Conservation (phyloP, 2,113 vertebrate species). For the Otolemur garnettii region DNA sequence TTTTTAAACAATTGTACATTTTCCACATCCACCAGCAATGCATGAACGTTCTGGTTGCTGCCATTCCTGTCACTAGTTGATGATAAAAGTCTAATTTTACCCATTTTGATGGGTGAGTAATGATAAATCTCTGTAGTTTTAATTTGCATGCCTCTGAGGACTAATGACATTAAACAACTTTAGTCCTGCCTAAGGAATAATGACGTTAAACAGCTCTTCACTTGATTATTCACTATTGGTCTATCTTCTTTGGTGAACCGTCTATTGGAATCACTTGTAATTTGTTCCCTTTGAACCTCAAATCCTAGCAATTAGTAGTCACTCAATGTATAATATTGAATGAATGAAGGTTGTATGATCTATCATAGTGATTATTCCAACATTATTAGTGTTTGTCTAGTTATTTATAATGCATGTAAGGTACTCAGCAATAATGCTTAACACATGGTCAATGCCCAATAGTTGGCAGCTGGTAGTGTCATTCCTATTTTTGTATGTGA, state of each 20-base stretch:
- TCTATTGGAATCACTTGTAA: neutral
- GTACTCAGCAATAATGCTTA: neutral
- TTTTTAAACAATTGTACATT: neutral
- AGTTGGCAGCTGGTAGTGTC: neutral
- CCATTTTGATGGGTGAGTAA: neutral
- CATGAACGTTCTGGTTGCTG: neutral
- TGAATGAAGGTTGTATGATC: neutral
- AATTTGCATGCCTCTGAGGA: constrained; percentile 12
- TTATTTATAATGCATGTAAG: constrained; percentile 7
- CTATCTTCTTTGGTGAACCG: neutral
- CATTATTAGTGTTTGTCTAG: neutral
- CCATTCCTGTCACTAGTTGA: neutral
- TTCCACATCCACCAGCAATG: neutral
- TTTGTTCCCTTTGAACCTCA: constrained; percentile 6
- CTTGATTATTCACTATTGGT: neutral
- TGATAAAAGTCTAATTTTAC: neutral
- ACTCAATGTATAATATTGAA: neutral
- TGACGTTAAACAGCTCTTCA: neutral
- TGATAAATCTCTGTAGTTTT: constrained; percentile 4
- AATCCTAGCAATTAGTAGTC: neutral
- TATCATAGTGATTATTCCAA: neutral
- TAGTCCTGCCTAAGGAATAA: constrained; percentile 17
- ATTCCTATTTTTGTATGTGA: neutral
- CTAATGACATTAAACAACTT: constrained; percentile 5
- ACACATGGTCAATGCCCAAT: neutral